Percentiles rank a stretch among this genome's conserved stretches.
These are phyloP conservation scores for Pygathrix nemaeus DNA, from an alignment of 2,113 vertebrate species.

Conservation along the genomic window DNA sequence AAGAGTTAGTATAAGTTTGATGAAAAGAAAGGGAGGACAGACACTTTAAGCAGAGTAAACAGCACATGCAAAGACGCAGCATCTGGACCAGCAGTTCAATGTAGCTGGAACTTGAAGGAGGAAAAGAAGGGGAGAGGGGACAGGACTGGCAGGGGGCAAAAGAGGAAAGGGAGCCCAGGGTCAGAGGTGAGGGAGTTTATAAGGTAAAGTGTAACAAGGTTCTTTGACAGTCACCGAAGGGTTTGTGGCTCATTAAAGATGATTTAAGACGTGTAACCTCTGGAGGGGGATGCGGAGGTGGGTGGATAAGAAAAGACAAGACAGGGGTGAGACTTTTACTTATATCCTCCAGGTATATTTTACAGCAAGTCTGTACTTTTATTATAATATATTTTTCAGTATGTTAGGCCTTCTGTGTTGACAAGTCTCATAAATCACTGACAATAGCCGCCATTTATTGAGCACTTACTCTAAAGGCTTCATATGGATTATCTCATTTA, in stretches of 20 bases:
- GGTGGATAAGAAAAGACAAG: background rate
- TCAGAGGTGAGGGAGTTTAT: background rate
- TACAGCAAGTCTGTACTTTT: background rate
- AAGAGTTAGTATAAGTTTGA: background rate
- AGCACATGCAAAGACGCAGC: background rate
- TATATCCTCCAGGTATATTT: background rate
- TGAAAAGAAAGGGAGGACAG: background rate
- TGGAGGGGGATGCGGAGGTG: background rate
- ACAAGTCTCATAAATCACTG: background rate
- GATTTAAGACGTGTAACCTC: background rate
- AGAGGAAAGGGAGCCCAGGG: background rate
- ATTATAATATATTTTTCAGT: background rate
- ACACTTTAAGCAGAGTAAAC: background rate
- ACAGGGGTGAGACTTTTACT: background rate
- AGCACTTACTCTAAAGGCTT: background rate
- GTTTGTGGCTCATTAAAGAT: background rate
- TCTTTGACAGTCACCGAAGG: background rate
- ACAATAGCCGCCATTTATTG: background rate
- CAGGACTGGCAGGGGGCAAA: background rate
- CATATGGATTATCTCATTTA: background rate
- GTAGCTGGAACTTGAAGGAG: background rate
- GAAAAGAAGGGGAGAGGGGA: rapidly evolving
- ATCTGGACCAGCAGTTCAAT: background rate
- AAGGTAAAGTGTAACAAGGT: background rate
- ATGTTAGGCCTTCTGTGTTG: background rate